phyloP scores from a whole-genome alignment of 2,888 invertebrate species.

The Gastrophysa polygoni region DNA sequence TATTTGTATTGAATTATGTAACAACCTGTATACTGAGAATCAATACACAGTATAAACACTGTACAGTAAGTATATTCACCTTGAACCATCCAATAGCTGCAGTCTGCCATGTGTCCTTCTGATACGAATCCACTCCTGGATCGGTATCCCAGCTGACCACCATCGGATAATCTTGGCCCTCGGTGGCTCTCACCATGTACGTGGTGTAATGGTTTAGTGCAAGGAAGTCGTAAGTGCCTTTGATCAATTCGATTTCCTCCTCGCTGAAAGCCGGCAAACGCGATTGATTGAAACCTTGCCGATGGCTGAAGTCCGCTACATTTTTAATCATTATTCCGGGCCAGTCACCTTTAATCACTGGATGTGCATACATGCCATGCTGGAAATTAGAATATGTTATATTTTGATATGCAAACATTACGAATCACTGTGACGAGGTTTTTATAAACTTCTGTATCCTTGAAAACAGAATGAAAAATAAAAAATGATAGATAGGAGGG shows the following conservation, averaged over 20 bases:
- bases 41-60: no score
- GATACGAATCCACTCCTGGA: constrained; percentile 25
- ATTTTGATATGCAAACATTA: no score
- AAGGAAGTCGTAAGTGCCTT: constrained; percentile 46
- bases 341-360: constrained; percentile 70
- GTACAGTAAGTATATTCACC: no score
- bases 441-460: no score
- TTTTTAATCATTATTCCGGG: constrained; percentile 68
- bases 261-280: constrained; percentile 68
- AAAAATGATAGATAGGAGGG: no score
- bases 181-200: constrained; percentile 25
- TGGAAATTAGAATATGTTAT: no score
- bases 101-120: constrained; percentile 35
- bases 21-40: no score
- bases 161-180: constrained; percentile 12
- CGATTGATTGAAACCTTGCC: constrained; percentile 60
- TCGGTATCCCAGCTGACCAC: constrained; percentile 31
- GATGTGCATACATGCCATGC: constrained; percentile 57
- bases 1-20: no score
- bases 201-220: constrained; percentile 38
- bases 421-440: no score
- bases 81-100: constrained; percentile 60
- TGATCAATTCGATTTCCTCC: constrained; percentile 66
- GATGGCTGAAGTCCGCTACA: constrained; percentile 63
- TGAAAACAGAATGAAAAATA: no score